Base-by-base conservation (phyloP, 1,140 invertebrate genomes). In the Oncopeltus fasciatus region DNA sequence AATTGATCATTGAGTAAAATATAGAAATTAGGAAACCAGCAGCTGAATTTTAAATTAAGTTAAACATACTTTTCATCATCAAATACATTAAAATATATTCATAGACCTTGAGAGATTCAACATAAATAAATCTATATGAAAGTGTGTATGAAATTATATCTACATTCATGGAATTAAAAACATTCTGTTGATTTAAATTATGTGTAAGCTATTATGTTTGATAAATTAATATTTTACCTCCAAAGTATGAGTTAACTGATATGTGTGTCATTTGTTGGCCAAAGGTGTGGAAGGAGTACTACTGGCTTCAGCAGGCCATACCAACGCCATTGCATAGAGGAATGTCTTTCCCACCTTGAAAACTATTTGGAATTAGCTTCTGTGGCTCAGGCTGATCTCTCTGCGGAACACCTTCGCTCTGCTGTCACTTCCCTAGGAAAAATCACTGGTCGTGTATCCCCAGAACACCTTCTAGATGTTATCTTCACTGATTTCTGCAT, bases 401-500 rank as follows among this genome's bases (percentile, higher is more conserved):
- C 82, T 24, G 83, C 85, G 11, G 77, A 89, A 67, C 72, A 83
- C 70, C 74, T 92, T 57, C 76, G 84, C 64, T 73, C 77, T 68
- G 81, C 84, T 1, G 72, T 85, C 47, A 74, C 77, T 67, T 79
- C 83, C 70, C 71, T 92, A 44, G 87, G 86, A 26, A 81, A 82
- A 71, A 83, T 93, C 62, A 88, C 87, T 27, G 89, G 90, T 1
- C 76, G 81, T 69, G 79, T 90, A 59, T 82, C 79, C 49, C 81
- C 83, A 5, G 86, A 91, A 72, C 80, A 92, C 66, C 81, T 92
- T 69, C 74, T 92, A 38, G 85, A 92, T 78, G 79, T 89, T 46
- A 85, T 93, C 66, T 92, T 93, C 71, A 82, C 77, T 74, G 82
- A 88, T 63, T 92, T 90, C 80, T 93, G 90, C 77, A 89, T 93